These are phyloP conservation scores for Sycophila texana DNA, from an alignment of 2,888 invertebrate species.

Conservation along the genomic window DNA sequence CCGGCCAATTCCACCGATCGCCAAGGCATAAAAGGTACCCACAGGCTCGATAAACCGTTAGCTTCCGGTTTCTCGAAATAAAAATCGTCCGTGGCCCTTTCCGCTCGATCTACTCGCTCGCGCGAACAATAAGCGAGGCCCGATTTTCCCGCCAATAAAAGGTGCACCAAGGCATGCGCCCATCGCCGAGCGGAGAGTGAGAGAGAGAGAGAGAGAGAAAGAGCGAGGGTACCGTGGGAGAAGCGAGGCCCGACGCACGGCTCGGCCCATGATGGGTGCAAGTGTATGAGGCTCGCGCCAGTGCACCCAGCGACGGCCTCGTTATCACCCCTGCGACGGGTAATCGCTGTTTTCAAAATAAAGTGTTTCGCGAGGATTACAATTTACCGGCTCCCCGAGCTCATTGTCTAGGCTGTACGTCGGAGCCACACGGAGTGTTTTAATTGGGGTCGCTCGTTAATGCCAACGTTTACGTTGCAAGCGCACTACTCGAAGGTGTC, in stretches of 20 bases:
- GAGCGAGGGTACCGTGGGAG: slow-evolving; percentile 47
- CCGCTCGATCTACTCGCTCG: slow-evolving; percentile 68
- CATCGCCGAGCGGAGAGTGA: neutral
- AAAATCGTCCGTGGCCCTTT: slow-evolving; percentile 61
- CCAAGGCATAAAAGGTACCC: too few relatives aligned
- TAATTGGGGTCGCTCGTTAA: too few relatives aligned
- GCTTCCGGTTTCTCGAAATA: slow-evolving; percentile 41
- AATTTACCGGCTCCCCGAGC: neutral
- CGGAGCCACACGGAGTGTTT: too few relatives aligned
- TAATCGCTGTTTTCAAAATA: slow-evolving; percentile 26
- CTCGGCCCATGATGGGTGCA: neutral
- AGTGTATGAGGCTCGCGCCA: neutral
- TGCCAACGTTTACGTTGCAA: too few relatives aligned
- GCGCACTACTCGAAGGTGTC: too few relatives aligned
- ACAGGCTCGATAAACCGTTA: slow-evolving; percentile 16
- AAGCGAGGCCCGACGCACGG: neutral
- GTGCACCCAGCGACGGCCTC: neutral
- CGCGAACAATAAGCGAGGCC: slow-evolving; percentile 57
- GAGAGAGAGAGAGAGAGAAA: too few relatives aligned
- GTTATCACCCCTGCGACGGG: neutral
- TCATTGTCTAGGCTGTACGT: neutral
- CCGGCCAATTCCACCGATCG: too few relatives aligned
- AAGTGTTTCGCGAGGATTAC: slow-evolving; percentile 1
- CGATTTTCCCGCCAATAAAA: slow-evolving; percentile 70
- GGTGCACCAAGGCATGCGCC: slow-evolving; percentile 68